phyloP scores from a whole-genome alignment of 2,113 vertebrate species.

The Sinocyclocheilus anshuiensis region DNA sequence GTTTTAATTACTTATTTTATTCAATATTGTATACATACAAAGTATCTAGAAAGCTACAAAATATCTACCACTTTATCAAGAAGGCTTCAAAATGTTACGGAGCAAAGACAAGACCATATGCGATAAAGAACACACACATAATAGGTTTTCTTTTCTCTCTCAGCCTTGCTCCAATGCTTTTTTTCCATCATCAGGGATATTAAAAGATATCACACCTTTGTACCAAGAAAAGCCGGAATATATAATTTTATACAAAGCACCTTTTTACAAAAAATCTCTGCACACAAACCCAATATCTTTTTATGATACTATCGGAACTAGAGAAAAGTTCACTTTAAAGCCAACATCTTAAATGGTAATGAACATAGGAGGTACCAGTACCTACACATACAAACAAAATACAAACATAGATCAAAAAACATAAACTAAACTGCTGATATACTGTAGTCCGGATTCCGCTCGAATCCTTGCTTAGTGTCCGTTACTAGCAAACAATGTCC shows the following conservation, averaged over 20 bases:
- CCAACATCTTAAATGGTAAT: constrained; percentile 90
- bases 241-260: constrained; percentile 96
- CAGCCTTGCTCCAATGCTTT: constrained; percentile 89
- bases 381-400: constrained; percentile 88
- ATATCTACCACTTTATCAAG: constrained; percentile 99
- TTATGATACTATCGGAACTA: constrained; percentile 91
- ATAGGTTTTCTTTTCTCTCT: constrained; percentile 69
- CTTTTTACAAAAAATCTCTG: constrained; percentile 86
- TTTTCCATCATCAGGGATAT: constrained; percentile 87
- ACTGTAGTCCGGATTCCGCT: constrained; percentile 78
- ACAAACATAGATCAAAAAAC: constrained; percentile 78
- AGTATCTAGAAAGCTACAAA: constrained; percentile 99
- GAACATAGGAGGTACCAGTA: constrained; percentile 94
- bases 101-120: constrained; percentile 99
- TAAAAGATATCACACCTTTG: constrained; percentile 97
- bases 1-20: constrained; percentile 92
- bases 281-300: constrained; percentile 90
- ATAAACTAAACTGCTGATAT: constrained; percentile 92
- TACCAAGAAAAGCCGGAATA: constrained; percentile 97
- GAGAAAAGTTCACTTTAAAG: constrained; percentile 97
- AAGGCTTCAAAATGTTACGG: constrained; percentile 99
- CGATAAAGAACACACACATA: constrained; percentile 94
- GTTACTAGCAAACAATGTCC: constrained; percentile 71
- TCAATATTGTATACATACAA: constrained; percentile 99
- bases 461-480: constrained; percentile 75